Evolutionary conservation across 2,113 vertebrate genomes (phyloP), one percentile per base, ranked within the genome.

Genomic region (Catharus bicknelli): DNA sequence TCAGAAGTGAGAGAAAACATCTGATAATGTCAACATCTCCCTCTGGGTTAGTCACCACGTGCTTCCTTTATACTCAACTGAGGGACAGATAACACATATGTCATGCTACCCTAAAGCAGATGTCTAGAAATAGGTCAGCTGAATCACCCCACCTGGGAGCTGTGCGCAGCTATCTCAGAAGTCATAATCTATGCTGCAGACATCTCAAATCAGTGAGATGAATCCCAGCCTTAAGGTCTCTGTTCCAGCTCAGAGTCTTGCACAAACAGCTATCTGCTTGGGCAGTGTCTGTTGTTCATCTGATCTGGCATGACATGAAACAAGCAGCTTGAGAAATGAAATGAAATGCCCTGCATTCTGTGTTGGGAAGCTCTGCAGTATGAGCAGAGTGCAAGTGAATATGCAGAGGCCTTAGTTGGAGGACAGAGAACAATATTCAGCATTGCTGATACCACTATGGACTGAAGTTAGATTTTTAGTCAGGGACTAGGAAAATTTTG

Each of bases 251-350:
- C 62, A 85, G 58, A 72, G 66, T 90, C 87, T 94, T 96, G 78
- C 91, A 89, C 53, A 95, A 95, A 75, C 61, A 86, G 11, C 11
- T 72, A 36, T 91, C 58, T 95, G 74, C 51, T 76, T 85, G 62
- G 82, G 47, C 82, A 91, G 87, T 85, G 95, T 94, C 91, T 85
- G 90, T 78, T 59, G 8, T 62, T 87, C 87, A 95, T 95, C 94
- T 94, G 94, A 95, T 95, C 80, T 96, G 94, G 95, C 94, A 96
- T 10, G 14, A 69, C 93, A 85, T 95, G 67, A 95, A 96, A 94
- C 78, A 73, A 87, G 22, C 20, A 88, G 19, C 45, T 45, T 76
- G 67, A 95, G 62, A 91, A 84, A 73, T n/a, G 83, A 70, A 89
- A 86, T 82, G 25, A 67, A 87, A 75, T 84, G 30, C n/a, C 20